Percentiles rank a stretch among this genome's conserved stretches.
Evolutionary conservation across 1,140 invertebrate species (phyloP).

Genomic region (Melitaea cinxia): DNA sequence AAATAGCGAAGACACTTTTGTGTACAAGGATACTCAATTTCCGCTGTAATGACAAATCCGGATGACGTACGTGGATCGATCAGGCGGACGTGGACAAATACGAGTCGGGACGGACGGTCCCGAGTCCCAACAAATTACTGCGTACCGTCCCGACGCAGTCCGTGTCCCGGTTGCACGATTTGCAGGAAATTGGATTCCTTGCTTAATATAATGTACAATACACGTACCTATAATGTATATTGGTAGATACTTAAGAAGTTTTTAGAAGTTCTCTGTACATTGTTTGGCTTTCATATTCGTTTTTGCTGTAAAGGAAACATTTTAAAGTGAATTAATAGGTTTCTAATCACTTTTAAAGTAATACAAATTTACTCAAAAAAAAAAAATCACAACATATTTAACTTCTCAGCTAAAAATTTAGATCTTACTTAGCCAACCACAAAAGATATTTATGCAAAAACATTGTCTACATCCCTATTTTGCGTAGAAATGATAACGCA

Average conservation of each 20-base stretch:
- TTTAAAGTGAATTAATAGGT: too few relatives aligned
- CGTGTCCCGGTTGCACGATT: conserved; percentile 4
- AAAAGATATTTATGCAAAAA: too few relatives aligned
- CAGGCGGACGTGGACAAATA: conserved; percentile 40
- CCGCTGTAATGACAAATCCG: conserved; percentile 33
- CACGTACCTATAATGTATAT: not conserved
- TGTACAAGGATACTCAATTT: conserved; percentile 22
- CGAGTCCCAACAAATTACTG: conserved; percentile 15
- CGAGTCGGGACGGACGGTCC: conserved; percentile 10
- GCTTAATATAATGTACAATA: not conserved
- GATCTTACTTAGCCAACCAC: too few relatives aligned
- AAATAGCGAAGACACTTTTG: conserved; percentile 6
- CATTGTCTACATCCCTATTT: too few relatives aligned
- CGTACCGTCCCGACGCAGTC: conserved; percentile 28
- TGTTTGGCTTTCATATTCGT: too few relatives aligned
- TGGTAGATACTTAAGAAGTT: not conserved
- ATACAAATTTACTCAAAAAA: too few relatives aligned
- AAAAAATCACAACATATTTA: too few relatives aligned
- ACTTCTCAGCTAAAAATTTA: too few relatives aligned
- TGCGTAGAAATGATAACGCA: not conserved
- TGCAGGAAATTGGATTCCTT: conserved; percentile 13
- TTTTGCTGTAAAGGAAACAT: too few relatives aligned
- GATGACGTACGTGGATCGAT: conserved; percentile 32
- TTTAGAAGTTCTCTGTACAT: not conserved
- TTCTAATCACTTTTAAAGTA: too few relatives aligned